Evolutionary conservation across 2,888 invertebrate species (phyloP), one percentile per base, ranked within the genome.

Genomic region (Geotrupes spiniger): DNA sequence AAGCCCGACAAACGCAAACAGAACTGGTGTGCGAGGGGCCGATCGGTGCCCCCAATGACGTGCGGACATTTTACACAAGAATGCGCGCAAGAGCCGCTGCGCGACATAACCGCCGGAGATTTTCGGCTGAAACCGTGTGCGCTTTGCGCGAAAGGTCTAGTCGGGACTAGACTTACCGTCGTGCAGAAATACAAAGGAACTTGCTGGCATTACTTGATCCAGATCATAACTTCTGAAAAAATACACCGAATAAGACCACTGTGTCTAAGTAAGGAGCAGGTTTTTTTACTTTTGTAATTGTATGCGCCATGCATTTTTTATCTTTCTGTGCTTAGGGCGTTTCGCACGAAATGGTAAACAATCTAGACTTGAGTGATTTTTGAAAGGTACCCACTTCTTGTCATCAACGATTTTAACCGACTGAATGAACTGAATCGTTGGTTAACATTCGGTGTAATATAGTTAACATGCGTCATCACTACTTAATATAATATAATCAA

Each of bases 161-260:
- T 68, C 78, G 74, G 75, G 74, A 77, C 78, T 79, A 79, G 77
- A 83, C 82, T 83, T 82, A 83, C 82, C 82, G 77, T 80, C 79
- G 70, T 75, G 73, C 72, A 75, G 77, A 78, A 78, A 78, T 78
- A 78, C 79, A 70, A 71, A 73, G 71, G 77, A 76, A 80, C 78
- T 78, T 77, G 79, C 69, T 67, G 69, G 71, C 68, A 64, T 68
- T 76, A 80, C 81, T 81, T 71, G 72, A 72, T 71, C 80, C 80
- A 79, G 79, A 79, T 77, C 80, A 78, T 79, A 77, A 79, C 76
- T 85, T 85, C 85, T 85, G 85, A 83, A 86, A 86, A 85, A 84
- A 85, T 82, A 83, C 76, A 84, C 82, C 84, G 82, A 82, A 78
- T 82, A 78, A 82, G 81, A 80, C 76, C 67, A 70, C 60, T 63